phyloP scores from a whole-genome alignment of 2,113 vertebrate species.

The Muntiacus reevesi region DNA sequence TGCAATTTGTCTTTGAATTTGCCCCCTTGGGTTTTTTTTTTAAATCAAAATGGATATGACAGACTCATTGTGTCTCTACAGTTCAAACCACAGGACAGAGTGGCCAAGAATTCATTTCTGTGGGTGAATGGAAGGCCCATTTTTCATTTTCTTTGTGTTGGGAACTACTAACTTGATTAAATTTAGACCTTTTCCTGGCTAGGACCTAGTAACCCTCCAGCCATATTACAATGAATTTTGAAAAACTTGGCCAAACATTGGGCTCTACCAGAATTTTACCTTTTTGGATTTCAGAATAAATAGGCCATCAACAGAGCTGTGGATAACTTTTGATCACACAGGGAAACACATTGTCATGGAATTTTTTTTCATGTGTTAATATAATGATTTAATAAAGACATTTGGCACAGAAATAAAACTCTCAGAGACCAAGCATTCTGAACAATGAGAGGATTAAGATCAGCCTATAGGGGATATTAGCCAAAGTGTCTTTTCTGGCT shows the following conservation, averaged over 20 bases:
- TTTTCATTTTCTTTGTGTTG: slow-evolving; percentile 7
- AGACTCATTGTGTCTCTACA: background rate
- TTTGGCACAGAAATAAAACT: slow-evolving; percentile 9
- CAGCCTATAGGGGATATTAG: background rate
- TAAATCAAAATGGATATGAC: background rate
- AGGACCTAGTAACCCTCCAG: background rate
- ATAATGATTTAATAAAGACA: slow-evolving; percentile 55
- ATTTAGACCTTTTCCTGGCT: background rate
- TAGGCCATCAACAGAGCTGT: background rate
- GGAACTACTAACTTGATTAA: background rate
- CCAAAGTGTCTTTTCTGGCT: background rate
- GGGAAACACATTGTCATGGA: slow-evolving; percentile 15
- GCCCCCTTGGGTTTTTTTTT: background rate
- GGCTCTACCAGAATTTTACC: slow-evolving; percentile 17
- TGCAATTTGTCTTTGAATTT: background rate
- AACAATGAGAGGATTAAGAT: slow-evolving; percentile 39
- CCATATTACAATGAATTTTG: background rate
- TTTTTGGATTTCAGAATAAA: background rate
- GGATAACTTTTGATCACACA: slow-evolving; percentile 3
- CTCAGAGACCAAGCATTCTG: background rate
- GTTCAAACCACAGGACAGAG: background rate
- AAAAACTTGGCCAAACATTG: background rate
- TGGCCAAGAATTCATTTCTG: background rate
- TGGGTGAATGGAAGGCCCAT: background rate
- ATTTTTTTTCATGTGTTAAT: slow-evolving; percentile 5